phyloP scores from a whole-genome alignment of 2,113 vertebrate species.

The Hystrix cristata region DNA sequence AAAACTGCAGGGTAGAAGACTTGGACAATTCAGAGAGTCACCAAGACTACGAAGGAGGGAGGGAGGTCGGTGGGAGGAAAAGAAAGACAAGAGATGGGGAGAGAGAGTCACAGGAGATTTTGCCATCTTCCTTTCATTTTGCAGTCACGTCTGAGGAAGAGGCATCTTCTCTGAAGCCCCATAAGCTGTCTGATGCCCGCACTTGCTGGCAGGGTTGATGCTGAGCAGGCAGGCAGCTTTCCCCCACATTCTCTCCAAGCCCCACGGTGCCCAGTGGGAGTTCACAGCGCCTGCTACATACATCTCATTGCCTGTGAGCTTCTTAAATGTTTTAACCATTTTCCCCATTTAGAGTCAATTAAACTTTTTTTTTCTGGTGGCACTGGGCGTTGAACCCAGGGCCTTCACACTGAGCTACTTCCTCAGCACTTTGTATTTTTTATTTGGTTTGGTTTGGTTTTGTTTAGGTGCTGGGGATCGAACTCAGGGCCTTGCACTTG shows the following conservation, averaged over 20 bases:
- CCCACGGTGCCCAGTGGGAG: background rate
- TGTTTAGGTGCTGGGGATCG: too few relatives aligned
- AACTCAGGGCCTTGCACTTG: too few relatives aligned
- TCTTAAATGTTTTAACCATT: background rate
- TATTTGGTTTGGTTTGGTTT: too few relatives aligned
- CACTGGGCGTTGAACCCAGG: background rate
- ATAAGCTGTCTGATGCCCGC: background rate
- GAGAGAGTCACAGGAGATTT: background rate
- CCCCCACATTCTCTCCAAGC: fast-evolving
- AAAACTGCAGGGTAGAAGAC: background rate
- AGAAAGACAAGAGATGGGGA: background rate
- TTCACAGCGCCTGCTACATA: too few relatives aligned
- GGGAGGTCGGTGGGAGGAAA: background rate
- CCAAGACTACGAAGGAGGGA: background rate
- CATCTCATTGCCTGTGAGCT: background rate
- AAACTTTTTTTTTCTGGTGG: background rate
- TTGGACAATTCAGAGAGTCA: background rate
- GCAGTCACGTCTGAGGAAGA: background rate
- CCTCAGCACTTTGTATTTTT: background rate
- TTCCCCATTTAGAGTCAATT: background rate
- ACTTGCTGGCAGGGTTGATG: background rate
- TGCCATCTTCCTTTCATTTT: constrained; percentile 2
- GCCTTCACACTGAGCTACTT: background rate
- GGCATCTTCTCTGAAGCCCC: background rate
- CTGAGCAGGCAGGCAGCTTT: fast-evolving